Conservation (phyloP, 2,797 vertebrate genomes). For the Manis pentadactyla region DNA sequence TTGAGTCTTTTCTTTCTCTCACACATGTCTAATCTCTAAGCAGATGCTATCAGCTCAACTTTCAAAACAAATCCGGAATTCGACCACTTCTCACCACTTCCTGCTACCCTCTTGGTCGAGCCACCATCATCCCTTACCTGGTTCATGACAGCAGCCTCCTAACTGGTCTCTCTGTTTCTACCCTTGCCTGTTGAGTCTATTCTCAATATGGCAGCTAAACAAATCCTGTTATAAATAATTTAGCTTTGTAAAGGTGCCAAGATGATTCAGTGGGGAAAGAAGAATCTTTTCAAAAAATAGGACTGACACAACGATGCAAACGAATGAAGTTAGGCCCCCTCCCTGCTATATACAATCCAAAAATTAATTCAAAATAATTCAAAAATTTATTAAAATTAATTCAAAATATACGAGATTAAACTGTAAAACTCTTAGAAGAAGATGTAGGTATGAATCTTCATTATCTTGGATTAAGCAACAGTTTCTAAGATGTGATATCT, state of each 20-base stretch:
- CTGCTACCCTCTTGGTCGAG: background rate
- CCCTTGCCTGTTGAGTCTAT: background rate
- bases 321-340: background rate
- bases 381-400: slow-evolving; percentile 11
- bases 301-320: background rate
- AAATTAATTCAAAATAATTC: background rate
- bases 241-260: background rate
- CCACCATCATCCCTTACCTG: background rate
- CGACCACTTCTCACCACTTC: background rate
- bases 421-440: background rate
- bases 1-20: background rate
- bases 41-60: background rate
- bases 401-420: background rate
- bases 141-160: background rate
- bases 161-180: background rate
- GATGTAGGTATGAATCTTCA: background rate
- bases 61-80: background rate
- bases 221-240: background rate
- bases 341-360: background rate
- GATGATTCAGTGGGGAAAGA: background rate
- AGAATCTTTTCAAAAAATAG: background rate
- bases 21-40: background rate
- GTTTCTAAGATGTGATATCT: background rate
- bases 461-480: background rate
- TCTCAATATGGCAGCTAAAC: background rate